These are phyloP conservation scores for human DNA, from an alignment of 2,113 vertebrate species.

Conservation along the genomic window GRCh38 chr2:150371001-150371500, in stretches of 20 bases:
- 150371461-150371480: not conserved
- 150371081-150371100: not conserved
- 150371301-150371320: conserved; percentile 56
- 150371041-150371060: not conserved
- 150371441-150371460: not conserved
- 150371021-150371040: not conserved
- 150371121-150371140: not conserved
- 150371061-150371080: not conserved
- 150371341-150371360: conserved; percentile 18
- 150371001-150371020: conserved; percentile 32
- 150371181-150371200: not conserved
- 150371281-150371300: conserved; percentile 73
- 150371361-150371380: conserved; percentile 37
- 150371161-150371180: conserved; percentile 44
- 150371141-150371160: not conserved
- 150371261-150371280: conserved; percentile 72
- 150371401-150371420: conserved; percentile 13
- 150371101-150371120: not conserved
- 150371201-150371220: not conserved
- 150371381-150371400: conserved; percentile 35
- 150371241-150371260: conserved; percentile 51
- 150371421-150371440: not conserved
- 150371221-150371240: conserved; percentile 35
- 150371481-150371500: not conserved
- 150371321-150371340: not conserved